These are phyloP conservation scores for Hemibagrus wyckioides DNA, from an alignment of 2,113 vertebrate genomes.

Conservation along the genomic window DNA sequence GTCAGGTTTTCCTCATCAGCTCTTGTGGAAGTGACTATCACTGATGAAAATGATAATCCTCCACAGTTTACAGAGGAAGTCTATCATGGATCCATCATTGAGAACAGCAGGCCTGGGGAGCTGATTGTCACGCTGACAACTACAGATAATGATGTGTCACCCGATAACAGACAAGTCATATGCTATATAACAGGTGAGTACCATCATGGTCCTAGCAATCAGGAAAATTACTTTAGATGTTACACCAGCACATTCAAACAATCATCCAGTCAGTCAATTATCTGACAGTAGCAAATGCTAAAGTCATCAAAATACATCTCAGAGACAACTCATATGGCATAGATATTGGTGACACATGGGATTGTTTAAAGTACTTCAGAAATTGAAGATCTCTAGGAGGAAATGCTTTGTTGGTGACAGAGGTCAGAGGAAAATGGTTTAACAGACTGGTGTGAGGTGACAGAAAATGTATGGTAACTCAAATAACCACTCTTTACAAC, in stretches of 20 bases:
- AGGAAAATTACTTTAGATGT: background rate
- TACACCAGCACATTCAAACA: background rate
- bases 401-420: background rate
- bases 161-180: slow-evolving; percentile 85
- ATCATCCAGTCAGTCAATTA: background rate
- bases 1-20: slow-evolving; percentile 86
- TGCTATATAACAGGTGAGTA: slow-evolving; percentile 95
- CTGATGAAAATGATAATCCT: slow-evolving; percentile 93
- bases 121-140: slow-evolving; percentile 82
- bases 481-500: background rate
- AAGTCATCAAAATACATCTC: background rate
- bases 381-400: background rate
- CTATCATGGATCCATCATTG: slow-evolving; percentile 84
- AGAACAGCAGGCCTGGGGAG: slow-evolving; percentile 83
- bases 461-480: background rate
- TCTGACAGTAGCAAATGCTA: background rate
- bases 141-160: slow-evolving; percentile 82
- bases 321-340: background rate
- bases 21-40: slow-evolving; percentile 87
- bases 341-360: background rate
- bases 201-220: background rate
- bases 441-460: background rate
- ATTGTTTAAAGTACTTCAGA: background rate
- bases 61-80: slow-evolving; percentile 83
- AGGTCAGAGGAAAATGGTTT: background rate